phyloP scores from a whole-genome alignment of 2,888 invertebrate species.

The Xanthorhoe spadicearia region DNA sequence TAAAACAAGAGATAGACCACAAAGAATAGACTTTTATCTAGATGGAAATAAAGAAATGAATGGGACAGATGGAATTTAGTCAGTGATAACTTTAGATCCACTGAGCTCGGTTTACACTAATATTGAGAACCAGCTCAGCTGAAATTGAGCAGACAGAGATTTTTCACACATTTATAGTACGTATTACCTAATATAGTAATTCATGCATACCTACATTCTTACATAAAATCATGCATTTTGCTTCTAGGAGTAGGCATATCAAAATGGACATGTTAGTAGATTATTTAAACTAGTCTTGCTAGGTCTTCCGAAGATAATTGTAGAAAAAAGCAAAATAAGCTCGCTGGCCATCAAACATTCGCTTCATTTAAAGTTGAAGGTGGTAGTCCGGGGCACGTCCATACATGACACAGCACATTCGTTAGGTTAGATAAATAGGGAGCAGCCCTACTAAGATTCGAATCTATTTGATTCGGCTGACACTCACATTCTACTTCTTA shows the following conservation, averaged over 20 bases:
- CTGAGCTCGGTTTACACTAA: too few relatives aligned
- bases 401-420: not conserved
- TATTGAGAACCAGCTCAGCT: too few relatives aligned
- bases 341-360: not conserved
- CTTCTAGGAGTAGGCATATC: not conserved
- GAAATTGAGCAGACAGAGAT: too few relatives aligned
- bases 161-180: too few relatives aligned
- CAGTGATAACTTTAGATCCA: too few relatives aligned
- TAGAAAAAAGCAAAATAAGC: not conserved
- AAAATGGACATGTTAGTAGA: too few relatives aligned
- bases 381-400: not conserved
- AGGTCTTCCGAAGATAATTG: not conserved
- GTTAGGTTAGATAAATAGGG: not conserved
- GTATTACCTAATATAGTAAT: too few relatives aligned
- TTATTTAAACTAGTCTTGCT: not conserved
- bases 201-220: not conserved
- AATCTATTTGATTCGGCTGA: not conserved
- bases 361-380: not conserved
- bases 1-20: too few relatives aligned
- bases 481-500: too few relatives aligned
- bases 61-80: too few relatives aligned
- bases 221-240: not conserved
- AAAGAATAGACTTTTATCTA: too few relatives aligned
- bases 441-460: constrained; percentile 1
- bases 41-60: too few relatives aligned